Evolutionary conservation across 2,888 invertebrate genomes (phyloP), one percentile per base, ranked within the genome.

Genomic region (Resseliella maxima): DNA sequence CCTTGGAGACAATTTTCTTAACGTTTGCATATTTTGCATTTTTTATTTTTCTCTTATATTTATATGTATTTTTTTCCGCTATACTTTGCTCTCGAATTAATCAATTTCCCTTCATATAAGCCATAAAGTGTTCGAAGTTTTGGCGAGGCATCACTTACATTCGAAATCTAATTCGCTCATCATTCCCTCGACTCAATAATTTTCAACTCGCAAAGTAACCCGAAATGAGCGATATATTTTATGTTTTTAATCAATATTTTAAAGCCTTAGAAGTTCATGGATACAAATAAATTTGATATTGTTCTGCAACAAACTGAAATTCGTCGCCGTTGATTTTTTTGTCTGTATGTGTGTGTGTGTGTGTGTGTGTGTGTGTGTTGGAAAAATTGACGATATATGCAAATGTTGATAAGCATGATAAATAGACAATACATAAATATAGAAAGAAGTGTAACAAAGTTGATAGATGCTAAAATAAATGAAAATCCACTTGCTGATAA

Each of bases 201-300:
- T n/a, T 59, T 3, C 27, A 2, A 2, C 50, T 50, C 50, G 15
- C 50, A 50, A 10, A 8, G 50, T 18, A 59, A 72, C 27, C 72
- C 72, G 72, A 72, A 72, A 72, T 72, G 72, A 72, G 72, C 31
- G 72, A 72, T 72, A 72, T 72, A 72, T 72, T 72, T 72, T 72
- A 72, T 72, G 72, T 72, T 72, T 72, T 72, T 72, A 72, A 72
- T 72, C 72, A 72, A 72, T 72, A 72, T 72, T 72, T 72, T 72
- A 72, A 72, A 72, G 72, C 72, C 72, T 6, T 72, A 72, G 72
- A 72, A 72, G 72, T 72, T 72, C 72, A 72, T 72, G 72, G n/a
- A 72, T 31, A 72, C 15, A 72, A 27, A 72, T 31, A 72, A 50
- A 41, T 41, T 12, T 5, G 12, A 12, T 41, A 12, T 12, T 41